These are phyloP conservation scores for Pungitius pungitius DNA, from an alignment of 2,113 vertebrate genomes.

Conservation along the genomic window DNA sequence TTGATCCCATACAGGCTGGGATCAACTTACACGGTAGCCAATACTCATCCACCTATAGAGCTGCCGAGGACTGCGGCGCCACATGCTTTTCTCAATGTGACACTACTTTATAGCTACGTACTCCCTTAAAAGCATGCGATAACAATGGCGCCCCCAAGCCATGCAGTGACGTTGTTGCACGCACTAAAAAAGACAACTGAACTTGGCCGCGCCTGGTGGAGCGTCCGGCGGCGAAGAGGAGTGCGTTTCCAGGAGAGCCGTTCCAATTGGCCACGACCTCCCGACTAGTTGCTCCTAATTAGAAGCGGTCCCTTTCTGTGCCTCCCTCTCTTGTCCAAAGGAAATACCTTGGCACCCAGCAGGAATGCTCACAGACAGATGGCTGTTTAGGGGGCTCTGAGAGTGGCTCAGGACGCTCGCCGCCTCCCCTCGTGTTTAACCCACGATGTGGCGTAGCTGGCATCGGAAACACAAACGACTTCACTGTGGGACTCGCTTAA, in stretches of 20 bases:
- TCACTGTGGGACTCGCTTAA: slow-evolving; percentile 39
- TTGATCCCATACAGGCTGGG: background rate
- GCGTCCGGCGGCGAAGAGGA: slow-evolving; percentile 22
- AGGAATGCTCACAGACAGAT: slow-evolving; percentile 70
- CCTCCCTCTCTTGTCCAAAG: slow-evolving; percentile 72
- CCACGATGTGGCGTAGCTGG: slow-evolving; percentile 23
- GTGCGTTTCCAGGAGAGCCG: slow-evolving; percentile 47
- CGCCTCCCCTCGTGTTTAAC: slow-evolving; percentile 54
- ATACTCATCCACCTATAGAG: background rate
- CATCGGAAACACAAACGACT: slow-evolving; percentile 52
- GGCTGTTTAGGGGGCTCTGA: slow-evolving; percentile 57
- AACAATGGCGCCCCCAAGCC: slow-evolving; percentile 25
- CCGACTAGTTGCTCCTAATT: slow-evolving; percentile 72
- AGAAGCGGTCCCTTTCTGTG: slow-evolving; percentile 68
- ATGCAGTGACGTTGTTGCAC: slow-evolving; percentile 30
- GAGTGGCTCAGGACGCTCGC: slow-evolving; percentile 41
- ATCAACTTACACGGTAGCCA: background rate
- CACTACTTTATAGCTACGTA: background rate
- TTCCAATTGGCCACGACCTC: slow-evolving; percentile 64
- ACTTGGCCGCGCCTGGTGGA: slow-evolving; percentile 22
- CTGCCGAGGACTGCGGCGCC: background rate
- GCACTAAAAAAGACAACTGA: slow-evolving; percentile 48
- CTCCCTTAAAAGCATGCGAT: slow-evolving; percentile 1
- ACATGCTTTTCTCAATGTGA: background rate
- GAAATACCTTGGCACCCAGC: slow-evolving; percentile 73